A percentile compares a stretch with the other conserved stretches of the same genome.
Evolutionary conservation across 2,888 invertebrate species (phyloP).

Genomic region (Meiosimyza decipiens): DNA sequence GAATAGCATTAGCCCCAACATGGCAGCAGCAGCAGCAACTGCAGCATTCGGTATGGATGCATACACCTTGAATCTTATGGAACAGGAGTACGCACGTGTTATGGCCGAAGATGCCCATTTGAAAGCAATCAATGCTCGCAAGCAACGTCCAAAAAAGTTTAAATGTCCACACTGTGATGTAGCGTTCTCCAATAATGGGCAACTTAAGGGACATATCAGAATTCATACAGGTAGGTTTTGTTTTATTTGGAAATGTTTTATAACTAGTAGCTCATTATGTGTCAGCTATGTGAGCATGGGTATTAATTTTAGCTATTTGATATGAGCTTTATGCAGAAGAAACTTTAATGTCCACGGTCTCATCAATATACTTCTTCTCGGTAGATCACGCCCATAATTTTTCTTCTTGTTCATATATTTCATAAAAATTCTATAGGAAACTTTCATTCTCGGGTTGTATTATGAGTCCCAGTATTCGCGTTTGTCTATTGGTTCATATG

Average conservation of each 20-base stretch:
- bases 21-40: constrained; percentile 43
- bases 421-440: no score
- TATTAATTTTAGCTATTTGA: no score
- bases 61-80: constrained; percentile 70
- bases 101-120: constrained; percentile 78
- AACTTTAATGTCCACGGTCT: no score
- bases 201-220: constrained; percentile 89
- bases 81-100: constrained; percentile 77
- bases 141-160: constrained; percentile 90
- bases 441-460: no score
- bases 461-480: no score
- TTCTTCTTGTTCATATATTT: no score
- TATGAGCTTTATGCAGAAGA: no score
- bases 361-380: no score
- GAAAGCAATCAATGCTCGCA: constrained; percentile 75
- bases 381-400: no score
- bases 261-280: no score
- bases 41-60: constrained; percentile 61
- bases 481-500: no score
- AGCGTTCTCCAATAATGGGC: constrained; percentile 94
- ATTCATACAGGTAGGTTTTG: constrained; percentile 82
- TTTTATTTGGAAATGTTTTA: not conserved
- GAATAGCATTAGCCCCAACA: constrained; percentile 18
- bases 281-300: no score
- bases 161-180: constrained; percentile 90